Percentiles rank a stretch among this genome's conserved stretches.
phyloP scores from a whole-genome alignment of 1,140 invertebrate species.

The Subanguina moxae region DNA sequence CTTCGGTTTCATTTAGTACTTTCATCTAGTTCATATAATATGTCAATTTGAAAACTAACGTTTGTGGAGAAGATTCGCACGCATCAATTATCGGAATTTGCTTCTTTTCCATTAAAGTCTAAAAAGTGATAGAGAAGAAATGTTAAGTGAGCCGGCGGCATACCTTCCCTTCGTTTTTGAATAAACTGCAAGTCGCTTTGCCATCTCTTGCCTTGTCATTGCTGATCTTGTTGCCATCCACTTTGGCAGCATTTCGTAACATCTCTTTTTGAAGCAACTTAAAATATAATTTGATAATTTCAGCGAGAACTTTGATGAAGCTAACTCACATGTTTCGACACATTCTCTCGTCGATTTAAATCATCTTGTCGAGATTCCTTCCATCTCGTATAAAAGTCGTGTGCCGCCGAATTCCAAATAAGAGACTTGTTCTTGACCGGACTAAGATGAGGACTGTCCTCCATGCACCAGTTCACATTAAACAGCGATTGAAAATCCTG shows the following conservation, averaged over 20 bases:
- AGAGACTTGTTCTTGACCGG: slow-evolving; percentile 2
- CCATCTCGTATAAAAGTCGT: not conserved
- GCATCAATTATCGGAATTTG: too few species aligned
- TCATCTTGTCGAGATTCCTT: slow-evolving; percentile 4
- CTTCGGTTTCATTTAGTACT: too few species aligned
- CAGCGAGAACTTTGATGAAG: not conserved
- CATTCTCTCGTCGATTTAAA: not conserved
- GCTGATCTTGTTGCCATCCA: not conserved
- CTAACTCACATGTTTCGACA: not conserved
- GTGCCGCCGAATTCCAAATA: not conserved
- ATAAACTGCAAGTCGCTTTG: too few species aligned
- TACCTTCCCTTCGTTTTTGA: too few species aligned
- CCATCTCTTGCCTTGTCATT: too few species aligned
- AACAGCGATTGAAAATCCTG: slow-evolving; percentile 1
- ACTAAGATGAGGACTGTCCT: not conserved
- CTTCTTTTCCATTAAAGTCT: too few species aligned
- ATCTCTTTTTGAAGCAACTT: slow-evolving; percentile 1
- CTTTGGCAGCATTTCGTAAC: not conserved
- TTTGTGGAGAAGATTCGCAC: too few species aligned
- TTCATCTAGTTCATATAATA: too few species aligned
- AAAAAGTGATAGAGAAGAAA: too few species aligned
- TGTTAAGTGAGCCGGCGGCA: too few species aligned
- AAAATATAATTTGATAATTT: not conserved
- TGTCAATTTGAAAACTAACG: too few species aligned
- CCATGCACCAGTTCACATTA: slow-evolving; percentile 3